Base-by-base conservation (phyloP, 2,888 invertebrate genomes). In the Fabriciana adippe region DNA sequence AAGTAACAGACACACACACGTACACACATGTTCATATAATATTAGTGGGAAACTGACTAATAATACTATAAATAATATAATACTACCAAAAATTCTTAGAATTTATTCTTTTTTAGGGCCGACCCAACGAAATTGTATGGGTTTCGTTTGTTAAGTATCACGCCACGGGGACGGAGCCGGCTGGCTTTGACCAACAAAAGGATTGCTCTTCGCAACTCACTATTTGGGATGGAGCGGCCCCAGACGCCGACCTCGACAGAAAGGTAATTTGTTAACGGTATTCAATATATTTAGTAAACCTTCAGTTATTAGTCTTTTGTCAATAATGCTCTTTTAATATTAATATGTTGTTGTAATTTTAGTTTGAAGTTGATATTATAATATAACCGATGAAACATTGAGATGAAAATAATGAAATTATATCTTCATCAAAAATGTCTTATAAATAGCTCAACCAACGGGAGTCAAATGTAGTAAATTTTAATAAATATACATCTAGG, bases 81-180 rank as follows among this genome's bases (percentile, higher is more conserved):
- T 41, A 2, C 35, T 11, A 11, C 8, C 35, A 11, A 41, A 41
- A 41, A 41, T 41, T 41, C 35, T 41, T 31, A 51, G 6, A 14
- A 50, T 35, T 8, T 51, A 8, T 35, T 6, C 64, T 68, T 67
- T 65, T 54, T 72, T 92, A 95, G 88, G 96, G 96, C 41, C 94
- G 95, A 64, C 92, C 94, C 6, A 95, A 95, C 79, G 96, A 96
- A 87, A 95, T 96, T 69, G 96, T 97, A 35, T 97, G 97, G 97
- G 94, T 97, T 74, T 96, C 96, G 35, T 97, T 97, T 83, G 94
- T 96, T 78, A 96, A 97, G 86, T 97, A 97, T 83, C 96, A 96
- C 87, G 95, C 96, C 2, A 95, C 95, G 51, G 94, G 94, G 56
- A 92, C 94, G 0, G 95, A 95, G 73, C 93, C 94, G 2, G 93